Percentiles rank a stretch among this genome's conserved stretches.
Evolutionary conservation across 2,113 vertebrate species (phyloP).

Genomic region (Setophaga kirtlandii): DNA sequence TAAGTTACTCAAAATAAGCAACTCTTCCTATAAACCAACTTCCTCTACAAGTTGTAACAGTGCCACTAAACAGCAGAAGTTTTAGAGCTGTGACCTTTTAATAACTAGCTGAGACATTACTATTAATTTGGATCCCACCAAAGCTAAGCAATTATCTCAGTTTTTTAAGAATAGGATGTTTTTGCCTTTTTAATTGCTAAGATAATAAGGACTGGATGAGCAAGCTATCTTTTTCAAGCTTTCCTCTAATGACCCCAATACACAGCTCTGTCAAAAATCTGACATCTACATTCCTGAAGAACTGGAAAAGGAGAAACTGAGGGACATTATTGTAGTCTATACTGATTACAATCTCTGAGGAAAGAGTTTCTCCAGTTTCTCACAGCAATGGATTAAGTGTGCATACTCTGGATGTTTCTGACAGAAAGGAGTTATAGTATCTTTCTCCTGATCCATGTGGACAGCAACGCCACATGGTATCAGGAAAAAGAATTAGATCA

Average conservation of each 20-base stretch:
- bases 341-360: not conserved
- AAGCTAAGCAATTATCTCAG: not conserved
- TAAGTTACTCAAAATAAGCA: not conserved
- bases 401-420: not conserved
- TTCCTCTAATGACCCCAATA: not conserved
- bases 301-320: not conserved
- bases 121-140: not conserved
- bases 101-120: not conserved
- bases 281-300: not conserved
- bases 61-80: not conserved
- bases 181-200: not conserved
- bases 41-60: not conserved
- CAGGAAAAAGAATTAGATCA: not conserved
- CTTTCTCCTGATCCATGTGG: not conserved
- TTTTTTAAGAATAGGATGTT: not conserved
- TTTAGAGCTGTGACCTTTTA: not conserved
- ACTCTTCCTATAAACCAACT: not conserved
- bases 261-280: not conserved
- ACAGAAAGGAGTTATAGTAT: not conserved
- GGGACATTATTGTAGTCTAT: not conserved
- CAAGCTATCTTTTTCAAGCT: not conserved
- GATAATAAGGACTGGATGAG: not conserved
- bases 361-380: not conserved
- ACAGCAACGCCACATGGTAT: not conserved
- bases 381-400: not conserved